Percentiles rank a stretch among this genome's conserved stretches.
Evolutionary conservation across 1,140 invertebrate genomes (phyloP).

Genomic region (Holotrichia oblita): DNA sequence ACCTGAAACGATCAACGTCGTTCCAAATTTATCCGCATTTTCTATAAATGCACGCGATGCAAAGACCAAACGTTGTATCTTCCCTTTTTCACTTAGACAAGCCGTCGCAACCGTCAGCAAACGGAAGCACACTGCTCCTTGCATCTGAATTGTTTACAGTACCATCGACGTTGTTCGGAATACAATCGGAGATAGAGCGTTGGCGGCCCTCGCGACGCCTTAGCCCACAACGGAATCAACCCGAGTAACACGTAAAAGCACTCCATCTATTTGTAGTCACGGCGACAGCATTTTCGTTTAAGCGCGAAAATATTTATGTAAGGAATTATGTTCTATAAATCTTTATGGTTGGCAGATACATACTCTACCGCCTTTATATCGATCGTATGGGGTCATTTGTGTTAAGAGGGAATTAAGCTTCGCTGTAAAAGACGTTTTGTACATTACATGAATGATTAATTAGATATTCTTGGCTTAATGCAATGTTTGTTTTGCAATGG

Average conservation of each 20-base stretch:
- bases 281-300: slow-evolving; percentile 28
- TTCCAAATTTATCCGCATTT: no score
- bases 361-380: no score
- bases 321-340: slow-evolving; percentile 28
- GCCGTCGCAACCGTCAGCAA: background rate
- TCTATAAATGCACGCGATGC: no score
- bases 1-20: no score
- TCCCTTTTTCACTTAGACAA: slow-evolving; percentile 4
- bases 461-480: no score
- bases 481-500: no score
- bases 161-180: slow-evolving; percentile 10
- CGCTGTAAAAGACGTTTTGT: no score
- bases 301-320: slow-evolving; percentile 35
- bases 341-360: background rate
- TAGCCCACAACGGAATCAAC: background rate
- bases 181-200: background rate
- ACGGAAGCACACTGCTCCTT: slow-evolving; percentile 17
- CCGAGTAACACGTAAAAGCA: slow-evolving; percentile 31
- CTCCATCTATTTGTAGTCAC: slow-evolving; percentile 34
- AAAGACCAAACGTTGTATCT: no score
- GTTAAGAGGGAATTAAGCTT: no score
- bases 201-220: background rate
- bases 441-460: no score
- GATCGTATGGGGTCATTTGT: no score
- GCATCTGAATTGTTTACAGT: background rate